Conservation (phyloP, 2,888 invertebrate genomes). For the Drosophila pullipes region DNA sequence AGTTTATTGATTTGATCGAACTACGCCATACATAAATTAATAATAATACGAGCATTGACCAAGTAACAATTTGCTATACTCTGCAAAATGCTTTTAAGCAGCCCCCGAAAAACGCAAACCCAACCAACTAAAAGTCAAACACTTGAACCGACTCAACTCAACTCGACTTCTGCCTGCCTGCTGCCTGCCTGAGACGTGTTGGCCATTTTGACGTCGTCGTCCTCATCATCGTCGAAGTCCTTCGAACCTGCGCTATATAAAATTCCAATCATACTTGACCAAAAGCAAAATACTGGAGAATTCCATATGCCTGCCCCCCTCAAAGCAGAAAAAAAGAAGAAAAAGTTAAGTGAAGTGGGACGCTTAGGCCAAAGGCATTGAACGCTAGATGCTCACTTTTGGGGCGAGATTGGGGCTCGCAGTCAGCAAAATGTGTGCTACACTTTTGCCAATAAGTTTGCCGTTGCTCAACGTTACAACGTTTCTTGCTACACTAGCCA, state of each 20-base stretch:
- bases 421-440: slow-evolving; percentile 68
- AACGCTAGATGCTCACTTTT: slow-evolving; percentile 34
- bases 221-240: slow-evolving; percentile 29
- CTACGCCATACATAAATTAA: slow-evolving; percentile 74
- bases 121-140: slow-evolving; percentile 74
- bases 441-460: slow-evolving; percentile 64
- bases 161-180: slow-evolving; percentile 4
- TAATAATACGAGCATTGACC: slow-evolving; percentile 66
- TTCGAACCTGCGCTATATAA: slow-evolving; percentile 73
- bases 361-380: slow-evolving; percentile 62
- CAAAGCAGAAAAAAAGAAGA: not conserved
- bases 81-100: slow-evolving; percentile 71
- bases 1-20: slow-evolving; percentile 71
- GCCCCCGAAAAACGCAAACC: slow-evolving; percentile 18
- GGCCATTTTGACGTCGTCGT: slow-evolving; percentile 70
- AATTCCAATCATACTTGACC: slow-evolving; percentile 80
- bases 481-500: slow-evolving; percentile 38
- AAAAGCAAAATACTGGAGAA: slow-evolving; percentile 77
- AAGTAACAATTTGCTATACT: slow-evolving; percentile 78
- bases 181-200: slow-evolving; percentile 61
- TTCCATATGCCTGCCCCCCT: slow-evolving; percentile 36
- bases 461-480: slow-evolving; percentile 57
- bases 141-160: slow-evolving; percentile 42
- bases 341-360: slow-evolving; percentile 75
- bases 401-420: slow-evolving; percentile 21